A percentile compares a stretch with the other conserved stretches of the same genome.
Evolutionary conservation across 2,888 invertebrate genomes (phyloP).

Genomic region (Cerastis rubricosa): DNA sequence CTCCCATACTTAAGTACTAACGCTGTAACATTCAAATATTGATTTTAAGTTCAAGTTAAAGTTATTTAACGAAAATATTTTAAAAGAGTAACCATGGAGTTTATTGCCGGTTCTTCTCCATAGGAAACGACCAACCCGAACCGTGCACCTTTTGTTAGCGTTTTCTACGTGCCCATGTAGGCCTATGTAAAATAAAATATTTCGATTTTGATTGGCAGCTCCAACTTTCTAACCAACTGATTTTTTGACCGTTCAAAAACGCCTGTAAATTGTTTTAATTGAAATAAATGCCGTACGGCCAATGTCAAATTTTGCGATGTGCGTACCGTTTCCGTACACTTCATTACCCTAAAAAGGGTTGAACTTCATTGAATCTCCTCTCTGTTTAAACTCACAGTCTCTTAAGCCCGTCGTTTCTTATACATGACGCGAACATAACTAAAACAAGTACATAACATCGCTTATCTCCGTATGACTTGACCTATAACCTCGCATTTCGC

Average conservation of each 20-base stretch:
- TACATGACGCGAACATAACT: constrained; percentile 12
- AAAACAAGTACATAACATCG: constrained; percentile 20
- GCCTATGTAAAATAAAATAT: too few relatives aligned
- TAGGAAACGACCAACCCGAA: too few relatives aligned
- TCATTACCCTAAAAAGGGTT: background rate
- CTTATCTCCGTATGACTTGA: constrained; percentile 61
- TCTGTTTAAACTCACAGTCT: background rate
- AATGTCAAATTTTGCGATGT: background rate
- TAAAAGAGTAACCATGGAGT: too few relatives aligned
- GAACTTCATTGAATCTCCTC: background rate
- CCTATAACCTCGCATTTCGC: constrained; percentile 64
- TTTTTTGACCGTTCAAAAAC: background rate
- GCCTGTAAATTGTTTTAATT: background rate
- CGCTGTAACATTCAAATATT: too few relatives aligned
- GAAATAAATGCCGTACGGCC: background rate
- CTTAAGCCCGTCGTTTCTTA: background rate
- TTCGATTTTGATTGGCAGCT: too few relatives aligned
- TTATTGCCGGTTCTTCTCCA: too few relatives aligned
- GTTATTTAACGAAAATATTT: too few relatives aligned
- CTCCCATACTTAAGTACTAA: too few relatives aligned
- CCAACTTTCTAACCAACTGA: background rate
- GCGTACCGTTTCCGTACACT: background rate
- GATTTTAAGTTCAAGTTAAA: too few relatives aligned
- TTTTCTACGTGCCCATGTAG: too few relatives aligned
- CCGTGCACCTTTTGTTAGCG: too few relatives aligned